A percentile compares a stretch with the other conserved stretches of the same genome.
Evolutionary conservation across 2,888 invertebrate genomes (phyloP).

Genomic region (Drosophila cracens): DNA sequence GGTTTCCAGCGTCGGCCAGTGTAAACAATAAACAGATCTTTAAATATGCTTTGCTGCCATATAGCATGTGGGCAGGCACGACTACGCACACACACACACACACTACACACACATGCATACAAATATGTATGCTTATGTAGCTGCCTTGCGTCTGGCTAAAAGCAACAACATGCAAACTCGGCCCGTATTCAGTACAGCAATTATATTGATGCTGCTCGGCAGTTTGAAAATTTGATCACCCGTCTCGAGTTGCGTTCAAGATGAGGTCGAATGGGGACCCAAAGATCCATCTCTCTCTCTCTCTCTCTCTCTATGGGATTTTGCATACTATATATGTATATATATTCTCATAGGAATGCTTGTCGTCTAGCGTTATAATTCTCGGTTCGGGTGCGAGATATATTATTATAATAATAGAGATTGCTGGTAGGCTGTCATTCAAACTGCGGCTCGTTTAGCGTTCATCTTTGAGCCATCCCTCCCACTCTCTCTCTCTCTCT

Average conservation of each 20-base stretch:
- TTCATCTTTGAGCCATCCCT: conserved; percentile 25
- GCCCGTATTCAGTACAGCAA: conserved; percentile 21
- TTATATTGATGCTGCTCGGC: conserved; percentile 7
- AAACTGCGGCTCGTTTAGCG: conserved; percentile 52
- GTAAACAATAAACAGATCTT: conserved; percentile 77
- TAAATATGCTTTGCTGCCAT: conserved; percentile 27
- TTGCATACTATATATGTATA: background rate
- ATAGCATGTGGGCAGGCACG: conserved; percentile 11
- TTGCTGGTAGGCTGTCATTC: conserved; percentile 51
- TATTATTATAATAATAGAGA: conserved; percentile 21
- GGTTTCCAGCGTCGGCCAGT: conserved; percentile 38
- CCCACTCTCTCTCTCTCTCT: conserved; percentile 14
- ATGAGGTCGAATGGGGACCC: background rate
- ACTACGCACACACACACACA: conserved; percentile 9
- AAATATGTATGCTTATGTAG: conserved; percentile 6
- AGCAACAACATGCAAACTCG: conserved; percentile 26
- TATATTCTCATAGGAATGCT: conserved; percentile 41
- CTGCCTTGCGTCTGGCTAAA: conserved; percentile 42
- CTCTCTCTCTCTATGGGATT: background rate
- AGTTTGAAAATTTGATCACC: conserved; percentile 16
- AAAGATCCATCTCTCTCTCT: background rate
- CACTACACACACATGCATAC: background rate
- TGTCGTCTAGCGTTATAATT: conserved; percentile 83
- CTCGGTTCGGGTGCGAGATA: conserved; percentile 82
- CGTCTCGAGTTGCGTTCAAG: background rate